These are phyloP conservation scores for Acanthosepion esculentum DNA, from an alignment of 2,888 invertebrate species.

Conservation along the genomic window DNA sequence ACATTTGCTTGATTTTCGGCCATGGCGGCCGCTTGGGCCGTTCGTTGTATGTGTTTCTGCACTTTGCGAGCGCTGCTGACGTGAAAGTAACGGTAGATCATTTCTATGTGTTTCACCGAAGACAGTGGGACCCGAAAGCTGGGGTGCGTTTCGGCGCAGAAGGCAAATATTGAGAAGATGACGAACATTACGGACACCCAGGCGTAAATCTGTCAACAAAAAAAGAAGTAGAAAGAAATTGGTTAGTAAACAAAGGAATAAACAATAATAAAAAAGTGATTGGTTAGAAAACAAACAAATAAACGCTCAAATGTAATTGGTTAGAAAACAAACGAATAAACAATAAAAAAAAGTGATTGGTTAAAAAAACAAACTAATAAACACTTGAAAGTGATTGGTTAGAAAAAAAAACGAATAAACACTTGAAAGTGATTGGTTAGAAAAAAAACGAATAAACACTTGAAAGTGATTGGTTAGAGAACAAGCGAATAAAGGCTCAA, in stretches of 20 bases:
- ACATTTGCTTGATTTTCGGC: background rate
- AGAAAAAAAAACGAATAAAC: no score
- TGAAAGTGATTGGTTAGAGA: no score
- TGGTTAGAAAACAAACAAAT: no score
- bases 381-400: no score
- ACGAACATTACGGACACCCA: slow-evolving; percentile 71
- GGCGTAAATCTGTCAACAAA: slow-evolving; percentile 66
- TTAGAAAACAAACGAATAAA: no score
- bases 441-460: no score
- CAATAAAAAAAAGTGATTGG: no score
- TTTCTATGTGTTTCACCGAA: slow-evolving; percentile 52
- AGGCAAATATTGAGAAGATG: slow-evolving; percentile 70
- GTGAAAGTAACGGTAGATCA: slow-evolving; percentile 54
- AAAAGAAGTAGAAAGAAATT: background rate
- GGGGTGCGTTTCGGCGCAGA: slow-evolving; percentile 71
- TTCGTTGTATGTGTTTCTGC: slow-evolving; percentile 35
- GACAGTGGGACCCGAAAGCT: slow-evolving; percentile 58
- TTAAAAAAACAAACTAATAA: no score
- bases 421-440: no score
- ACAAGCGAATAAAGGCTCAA: no score
- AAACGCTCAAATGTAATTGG: no score
- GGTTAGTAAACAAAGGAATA: background rate
- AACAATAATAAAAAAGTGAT: no score
- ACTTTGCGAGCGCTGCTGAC: slow-evolving; percentile 46
- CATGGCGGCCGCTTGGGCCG: background rate